Evolutionary conservation across 2,113 vertebrate genomes (phyloP).

Genomic region (Chloebia gouldiae): DNA sequence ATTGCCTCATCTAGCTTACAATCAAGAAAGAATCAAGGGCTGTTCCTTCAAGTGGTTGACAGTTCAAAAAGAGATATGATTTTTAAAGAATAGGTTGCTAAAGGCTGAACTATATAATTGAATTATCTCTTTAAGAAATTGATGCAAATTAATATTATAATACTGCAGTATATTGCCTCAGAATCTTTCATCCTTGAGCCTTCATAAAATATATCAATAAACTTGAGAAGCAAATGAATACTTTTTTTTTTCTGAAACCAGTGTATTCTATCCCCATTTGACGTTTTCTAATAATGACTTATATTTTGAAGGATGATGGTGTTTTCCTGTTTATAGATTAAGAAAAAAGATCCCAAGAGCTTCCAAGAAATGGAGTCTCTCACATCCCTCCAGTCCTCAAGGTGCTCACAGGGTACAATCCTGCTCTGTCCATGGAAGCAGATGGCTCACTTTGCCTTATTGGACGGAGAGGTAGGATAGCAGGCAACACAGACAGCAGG

Average conservation of each 20-base stretch:
- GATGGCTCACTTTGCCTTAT: neutral
- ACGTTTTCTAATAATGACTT: neutral
- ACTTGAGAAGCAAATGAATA: neutral
- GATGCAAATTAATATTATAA: constrained; percentile 47
- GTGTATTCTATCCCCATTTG: neutral
- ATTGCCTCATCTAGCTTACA: constrained; percentile 54
- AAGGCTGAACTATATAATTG: constrained; percentile 41
- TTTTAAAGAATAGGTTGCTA: constrained; percentile 38
- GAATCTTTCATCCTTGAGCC: neutral
- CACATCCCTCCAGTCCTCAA: neutral
- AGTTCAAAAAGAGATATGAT: constrained; percentile 30
- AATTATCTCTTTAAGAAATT: constrained; percentile 50
- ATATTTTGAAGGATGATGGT: neutral
- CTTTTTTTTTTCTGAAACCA: neutral
- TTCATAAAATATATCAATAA: neutral
- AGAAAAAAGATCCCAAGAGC: neutral
- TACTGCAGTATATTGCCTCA: neutral
- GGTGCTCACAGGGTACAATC: neutral
- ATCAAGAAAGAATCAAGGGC: constrained; percentile 53
- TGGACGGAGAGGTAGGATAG: neutral
- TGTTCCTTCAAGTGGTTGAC: constrained; percentile 56
- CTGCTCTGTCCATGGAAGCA: neutral
- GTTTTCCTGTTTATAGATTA: neutral
- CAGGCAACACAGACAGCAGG: neutral
- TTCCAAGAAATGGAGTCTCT: neutral